Percentiles rank a stretch among this genome's conserved stretches.
These are phyloP conservation scores for Microctenopoma steveboyesi DNA, from an alignment of 2,797 vertebrate species.

Conservation along the genomic window DNA sequence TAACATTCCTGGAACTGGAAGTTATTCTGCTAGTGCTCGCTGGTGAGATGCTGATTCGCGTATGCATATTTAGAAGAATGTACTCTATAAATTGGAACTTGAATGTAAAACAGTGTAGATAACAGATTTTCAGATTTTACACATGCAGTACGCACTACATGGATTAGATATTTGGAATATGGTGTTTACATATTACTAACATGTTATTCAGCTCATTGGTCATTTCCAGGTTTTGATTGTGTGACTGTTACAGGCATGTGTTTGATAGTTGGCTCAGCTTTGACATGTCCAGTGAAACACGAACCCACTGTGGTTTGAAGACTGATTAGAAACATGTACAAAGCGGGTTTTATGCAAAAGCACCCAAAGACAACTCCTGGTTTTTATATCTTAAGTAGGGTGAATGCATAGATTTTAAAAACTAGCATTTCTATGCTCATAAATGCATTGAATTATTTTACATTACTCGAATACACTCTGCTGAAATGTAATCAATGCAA, in stretches of 20 bases:
- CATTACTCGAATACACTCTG: not conserved
- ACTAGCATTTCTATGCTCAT: too few relatives aligned
- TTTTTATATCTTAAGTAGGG: not conserved
- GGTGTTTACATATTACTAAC: not conserved
- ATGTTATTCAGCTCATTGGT: not conserved
- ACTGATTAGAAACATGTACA: not conserved
- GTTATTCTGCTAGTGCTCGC: not conserved
- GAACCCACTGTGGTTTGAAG: not conserved
- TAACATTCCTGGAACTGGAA: not conserved
- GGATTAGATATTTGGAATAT: not conserved
- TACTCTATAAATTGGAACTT: not conserved
- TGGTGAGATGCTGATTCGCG: not conserved
- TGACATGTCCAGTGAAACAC: slow-evolving; percentile 7
- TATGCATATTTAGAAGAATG: too few relatives aligned
- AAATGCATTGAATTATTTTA: not conserved
- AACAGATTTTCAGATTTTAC: not conserved
- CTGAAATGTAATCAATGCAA: not conserved
- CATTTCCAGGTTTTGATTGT: not conserved
- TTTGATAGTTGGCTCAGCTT: not conserved
- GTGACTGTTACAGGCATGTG: not conserved
- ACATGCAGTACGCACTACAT: not conserved
- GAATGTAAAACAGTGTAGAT: not conserved
- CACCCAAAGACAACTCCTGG: not conserved
- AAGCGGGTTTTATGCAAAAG: not conserved
- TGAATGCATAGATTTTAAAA: not conserved